Conservation (phyloP, 2,888 invertebrate species). For the Ethmia dodecea region DNA sequence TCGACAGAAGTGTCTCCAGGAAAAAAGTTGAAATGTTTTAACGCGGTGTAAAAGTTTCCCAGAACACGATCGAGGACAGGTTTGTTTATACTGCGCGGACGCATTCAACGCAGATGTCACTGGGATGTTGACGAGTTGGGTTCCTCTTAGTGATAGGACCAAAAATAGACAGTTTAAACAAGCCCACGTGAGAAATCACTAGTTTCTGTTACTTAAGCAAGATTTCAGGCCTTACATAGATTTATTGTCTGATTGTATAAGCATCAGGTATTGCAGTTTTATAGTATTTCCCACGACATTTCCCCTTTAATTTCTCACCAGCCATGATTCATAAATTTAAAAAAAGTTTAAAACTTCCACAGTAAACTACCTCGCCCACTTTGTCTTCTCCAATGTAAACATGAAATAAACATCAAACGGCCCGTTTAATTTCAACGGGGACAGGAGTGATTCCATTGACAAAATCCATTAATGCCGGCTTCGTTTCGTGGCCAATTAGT, state of each 20-base stretch:
- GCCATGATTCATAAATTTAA: slow-evolving; percentile 9
- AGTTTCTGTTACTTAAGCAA: too few species aligned
- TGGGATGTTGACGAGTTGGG: slow-evolving; percentile 38
- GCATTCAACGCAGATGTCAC: slow-evolving; percentile 58
- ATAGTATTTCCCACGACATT: slow-evolving; percentile 1
- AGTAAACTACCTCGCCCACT: slow-evolving; percentile 28
- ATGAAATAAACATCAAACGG: slow-evolving; percentile 58
- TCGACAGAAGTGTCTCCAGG: slow-evolving; percentile 53
- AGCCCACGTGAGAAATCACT: too few species aligned
- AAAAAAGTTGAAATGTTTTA: slow-evolving; percentile 50
- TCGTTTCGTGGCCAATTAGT: slow-evolving; percentile 60
- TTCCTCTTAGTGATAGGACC: slow-evolving; percentile 36
- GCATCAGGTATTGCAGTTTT: too few species aligned
- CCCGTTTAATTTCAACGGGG: slow-evolving; percentile 35
- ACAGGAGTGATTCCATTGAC: slow-evolving; percentile 59
- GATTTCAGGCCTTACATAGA: neutral
- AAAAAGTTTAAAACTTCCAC: slow-evolving; percentile 7
- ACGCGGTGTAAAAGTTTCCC: slow-evolving; percentile 65
- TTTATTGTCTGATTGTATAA: neutral
- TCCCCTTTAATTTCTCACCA: neutral
- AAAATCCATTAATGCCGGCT: slow-evolving; percentile 69
- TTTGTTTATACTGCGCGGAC: slow-evolving; percentile 56
- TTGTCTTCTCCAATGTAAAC: slow-evolving; percentile 61
- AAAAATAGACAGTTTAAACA: slow-evolving; percentile 34
- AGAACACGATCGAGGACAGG: slow-evolving; percentile 61